phyloP scores from a whole-genome alignment of 1,140 invertebrate genomes.

The Nephila pilipes region DNA sequence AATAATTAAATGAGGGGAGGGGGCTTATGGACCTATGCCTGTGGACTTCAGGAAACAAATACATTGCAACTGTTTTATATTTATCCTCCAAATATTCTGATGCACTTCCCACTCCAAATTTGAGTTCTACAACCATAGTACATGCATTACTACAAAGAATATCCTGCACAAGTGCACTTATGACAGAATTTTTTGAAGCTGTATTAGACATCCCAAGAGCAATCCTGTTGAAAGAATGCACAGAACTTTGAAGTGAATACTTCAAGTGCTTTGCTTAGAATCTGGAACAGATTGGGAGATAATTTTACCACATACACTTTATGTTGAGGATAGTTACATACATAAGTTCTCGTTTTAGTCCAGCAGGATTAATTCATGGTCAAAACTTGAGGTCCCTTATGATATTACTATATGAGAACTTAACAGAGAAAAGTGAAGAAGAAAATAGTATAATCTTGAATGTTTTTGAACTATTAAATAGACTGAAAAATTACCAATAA shows the following conservation, averaged over 20 bases:
- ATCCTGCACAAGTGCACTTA: not conserved
- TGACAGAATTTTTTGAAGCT: slow-evolving; percentile 7
- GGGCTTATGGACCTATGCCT: not conserved
- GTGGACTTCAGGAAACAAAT: too few species aligned
- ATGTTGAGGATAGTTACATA: not conserved
- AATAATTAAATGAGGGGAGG: too few species aligned
- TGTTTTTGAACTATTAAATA: slow-evolving; percentile 32
- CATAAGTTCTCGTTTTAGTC: not conserved
- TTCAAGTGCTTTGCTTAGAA: not conserved
- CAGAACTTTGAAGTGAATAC: not conserved
- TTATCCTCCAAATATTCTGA: too few species aligned
- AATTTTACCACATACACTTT: too few species aligned
- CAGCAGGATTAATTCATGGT: slow-evolving; percentile 25
- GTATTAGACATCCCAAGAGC: not conserved
- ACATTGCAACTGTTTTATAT: too few species aligned
- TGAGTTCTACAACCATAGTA: not conserved
- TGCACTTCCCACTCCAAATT: too few species aligned
- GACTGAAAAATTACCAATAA: slow-evolving; percentile 23
- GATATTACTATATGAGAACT: not conserved
- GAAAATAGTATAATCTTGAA: not conserved
- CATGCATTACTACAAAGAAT: slow-evolving; percentile 8
- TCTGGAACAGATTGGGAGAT: not conserved
- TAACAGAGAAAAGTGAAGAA: too few species aligned
- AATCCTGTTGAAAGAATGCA: not conserved
- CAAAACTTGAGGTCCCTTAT: too few species aligned